Conservation (phyloP, 2,888 invertebrate genomes). For the Cylindroiulus punctatus region DNA sequence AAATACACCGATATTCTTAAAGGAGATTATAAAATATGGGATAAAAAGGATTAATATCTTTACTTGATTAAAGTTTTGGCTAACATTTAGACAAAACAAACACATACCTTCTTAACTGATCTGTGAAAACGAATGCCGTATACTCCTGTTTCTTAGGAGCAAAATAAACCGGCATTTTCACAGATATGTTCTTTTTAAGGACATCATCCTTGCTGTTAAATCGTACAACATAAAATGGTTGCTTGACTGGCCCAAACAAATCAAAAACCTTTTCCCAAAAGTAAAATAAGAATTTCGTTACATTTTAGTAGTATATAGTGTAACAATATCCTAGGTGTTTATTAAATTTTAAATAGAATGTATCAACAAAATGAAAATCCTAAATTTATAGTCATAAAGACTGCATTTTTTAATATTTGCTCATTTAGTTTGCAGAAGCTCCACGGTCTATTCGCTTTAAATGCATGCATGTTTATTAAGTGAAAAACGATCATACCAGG, state of each 20-base stretch:
- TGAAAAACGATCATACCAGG: conserved; percentile 41
- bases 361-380: too few relatives aligned
- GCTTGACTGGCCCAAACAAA: conserved; percentile 86
- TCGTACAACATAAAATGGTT: conserved; percentile 89
- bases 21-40: too few relatives aligned
- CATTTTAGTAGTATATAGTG: too few relatives aligned
- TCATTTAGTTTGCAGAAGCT: too few relatives aligned
- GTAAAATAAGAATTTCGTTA: conserved; percentile 7
- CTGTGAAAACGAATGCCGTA: conserved; percentile 76
- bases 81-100: not conserved
- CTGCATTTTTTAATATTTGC: too few relatives aligned
- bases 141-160: conserved; percentile 81
- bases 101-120: conserved; percentile 76
- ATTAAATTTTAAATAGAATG: too few relatives aligned
- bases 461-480: not conserved
- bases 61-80: too few relatives aligned
- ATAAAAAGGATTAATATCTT: too few relatives aligned
- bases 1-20: too few relatives aligned
- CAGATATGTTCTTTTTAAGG: conserved; percentile 72
- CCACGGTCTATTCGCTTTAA: too few relatives aligned
- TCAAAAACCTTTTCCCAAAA: conserved; percentile 75
- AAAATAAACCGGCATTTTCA: conserved; percentile 81
- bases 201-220: conserved; percentile 86
- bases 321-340: too few relatives aligned
- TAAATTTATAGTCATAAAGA: too few relatives aligned